phyloP scores from a whole-genome alignment of 2,888 invertebrate genomes.

The Epiblema foenella region DNA sequence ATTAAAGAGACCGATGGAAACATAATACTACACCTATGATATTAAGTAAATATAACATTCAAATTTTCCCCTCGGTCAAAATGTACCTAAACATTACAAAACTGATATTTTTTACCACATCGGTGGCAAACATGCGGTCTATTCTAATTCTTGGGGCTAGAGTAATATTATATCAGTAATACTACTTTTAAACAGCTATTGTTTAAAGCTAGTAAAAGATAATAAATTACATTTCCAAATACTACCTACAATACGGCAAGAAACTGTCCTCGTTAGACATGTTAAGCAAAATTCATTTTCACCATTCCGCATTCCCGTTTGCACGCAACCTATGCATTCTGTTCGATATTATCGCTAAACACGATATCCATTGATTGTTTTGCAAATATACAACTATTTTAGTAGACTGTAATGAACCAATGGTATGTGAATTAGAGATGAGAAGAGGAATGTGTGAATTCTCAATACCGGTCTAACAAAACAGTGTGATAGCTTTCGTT shows the following conservation, averaged over 20 bases:
- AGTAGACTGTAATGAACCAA: slow-evolving; percentile 10
- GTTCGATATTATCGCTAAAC: slow-evolving; percentile 32
- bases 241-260: slow-evolving; percentile 29
- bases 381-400: slow-evolving; percentile 5
- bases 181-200: neutral
- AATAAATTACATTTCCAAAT: slow-evolving; percentile 32
- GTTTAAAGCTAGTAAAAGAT: too few species aligned
- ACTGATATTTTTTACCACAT: too few species aligned
- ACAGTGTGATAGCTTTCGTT: slow-evolving; percentile 53
- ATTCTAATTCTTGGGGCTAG: too few species aligned
- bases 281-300: slow-evolving; percentile 48
- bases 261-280: slow-evolving; percentile 34
- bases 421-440: slow-evolving; percentile 31
- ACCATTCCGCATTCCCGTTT: slow-evolving; percentile 52
- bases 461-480: slow-evolving; percentile 38
- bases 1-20: too few species aligned
- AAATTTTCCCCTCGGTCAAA: too few species aligned
- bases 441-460: slow-evolving; percentile 30
- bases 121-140: too few species aligned
- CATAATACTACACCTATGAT: too few species aligned
- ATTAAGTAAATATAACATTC: too few species aligned
- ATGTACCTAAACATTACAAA: too few species aligned
- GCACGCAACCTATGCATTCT: slow-evolving; percentile 48
- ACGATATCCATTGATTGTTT: slow-evolving; percentile 42
- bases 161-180: too few species aligned